Percentiles rank a stretch among this genome's conserved stretches.
Evolutionary conservation across 2,113 vertebrate genomes (phyloP).

Genomic region (Laticauda colubrina): DNA sequence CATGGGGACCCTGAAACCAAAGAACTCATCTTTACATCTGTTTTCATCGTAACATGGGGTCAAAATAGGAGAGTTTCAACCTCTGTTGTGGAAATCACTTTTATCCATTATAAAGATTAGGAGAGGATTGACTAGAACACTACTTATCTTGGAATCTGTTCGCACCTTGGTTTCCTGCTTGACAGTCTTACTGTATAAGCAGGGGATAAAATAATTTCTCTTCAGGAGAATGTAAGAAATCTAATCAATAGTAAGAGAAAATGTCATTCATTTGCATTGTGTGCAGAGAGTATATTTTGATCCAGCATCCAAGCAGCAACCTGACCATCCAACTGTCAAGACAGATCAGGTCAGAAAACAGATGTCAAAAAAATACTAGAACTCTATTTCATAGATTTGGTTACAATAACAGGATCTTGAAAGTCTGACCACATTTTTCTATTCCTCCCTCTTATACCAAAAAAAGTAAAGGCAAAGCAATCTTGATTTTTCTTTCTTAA

Average conservation of each 20-base stretch:
- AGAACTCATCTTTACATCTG: background rate
- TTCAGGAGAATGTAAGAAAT: background rate
- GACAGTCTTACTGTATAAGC: background rate
- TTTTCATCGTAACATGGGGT: background rate
- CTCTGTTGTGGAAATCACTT: too few relatives aligned
- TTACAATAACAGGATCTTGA: background rate
- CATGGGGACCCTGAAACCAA: background rate
- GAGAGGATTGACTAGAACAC: background rate
- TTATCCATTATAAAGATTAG: background rate
- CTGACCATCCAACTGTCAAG: background rate
- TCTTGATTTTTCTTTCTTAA: background rate
- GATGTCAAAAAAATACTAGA: background rate
- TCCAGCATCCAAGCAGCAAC: background rate
- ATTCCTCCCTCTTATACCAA: background rate
- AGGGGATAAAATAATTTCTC: background rate
- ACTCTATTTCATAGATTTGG: background rate
- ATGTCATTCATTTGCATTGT: background rate
- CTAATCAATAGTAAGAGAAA: background rate
- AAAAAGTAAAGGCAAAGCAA: background rate
- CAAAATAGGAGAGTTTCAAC: background rate
- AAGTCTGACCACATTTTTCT: background rate
- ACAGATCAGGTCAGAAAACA: background rate
- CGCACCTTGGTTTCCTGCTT: background rate
- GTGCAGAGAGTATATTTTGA: background rate
- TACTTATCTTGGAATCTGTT: background rate